Percentiles rank a stretch among this genome's conserved stretches.
Evolutionary conservation across 2,113 vertebrate species (phyloP).

Genomic region (Platichthys stellatus): DNA sequence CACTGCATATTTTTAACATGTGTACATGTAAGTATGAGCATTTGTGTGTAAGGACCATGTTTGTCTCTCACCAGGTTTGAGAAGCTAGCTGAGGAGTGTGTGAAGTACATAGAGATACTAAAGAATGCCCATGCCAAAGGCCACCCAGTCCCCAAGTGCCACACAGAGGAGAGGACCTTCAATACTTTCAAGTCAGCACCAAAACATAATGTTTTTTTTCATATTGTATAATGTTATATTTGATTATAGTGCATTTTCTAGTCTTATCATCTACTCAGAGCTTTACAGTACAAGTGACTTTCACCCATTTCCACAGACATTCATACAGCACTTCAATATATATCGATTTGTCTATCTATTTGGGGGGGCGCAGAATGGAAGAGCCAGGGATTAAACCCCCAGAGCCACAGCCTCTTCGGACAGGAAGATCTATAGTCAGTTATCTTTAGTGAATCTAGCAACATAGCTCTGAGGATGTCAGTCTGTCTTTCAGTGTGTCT

Average conservation of each 20-base stretch:
- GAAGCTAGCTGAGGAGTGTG: constrained; percentile 86
- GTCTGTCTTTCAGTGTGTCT: too few relatives aligned
- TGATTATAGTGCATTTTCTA: background rate
- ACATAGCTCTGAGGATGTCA: too few relatives aligned
- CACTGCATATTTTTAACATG: constrained; percentile 13
- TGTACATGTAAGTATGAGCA: constrained; percentile 20
- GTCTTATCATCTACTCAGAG: background rate
- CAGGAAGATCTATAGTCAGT: too few relatives aligned
- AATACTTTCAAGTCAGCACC: constrained; percentile 85
- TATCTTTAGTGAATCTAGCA: too few relatives aligned
- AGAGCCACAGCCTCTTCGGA: too few relatives aligned
- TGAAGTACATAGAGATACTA: constrained; percentile 85
- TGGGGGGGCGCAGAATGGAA: too few relatives aligned
- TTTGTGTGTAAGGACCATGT: constrained; percentile 27
- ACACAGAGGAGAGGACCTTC: constrained; percentile 90
- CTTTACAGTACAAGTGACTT: too few relatives aligned
- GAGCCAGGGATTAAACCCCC: too few relatives aligned
- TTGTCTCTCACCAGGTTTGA: constrained; percentile 82
- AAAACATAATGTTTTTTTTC: constrained; percentile 2
- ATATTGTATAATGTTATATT: background rate
- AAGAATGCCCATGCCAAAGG: constrained; percentile 86
- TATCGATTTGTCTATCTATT: too few relatives aligned
- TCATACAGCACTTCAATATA: too few relatives aligned
- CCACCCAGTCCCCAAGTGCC: constrained; percentile 83
- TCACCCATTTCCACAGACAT: too few relatives aligned